A percentile compares a stretch with the other conserved stretches of the same genome.
Conservation (phyloP, 2,888 invertebrate species). For the Chymomyza amoena region DNA sequence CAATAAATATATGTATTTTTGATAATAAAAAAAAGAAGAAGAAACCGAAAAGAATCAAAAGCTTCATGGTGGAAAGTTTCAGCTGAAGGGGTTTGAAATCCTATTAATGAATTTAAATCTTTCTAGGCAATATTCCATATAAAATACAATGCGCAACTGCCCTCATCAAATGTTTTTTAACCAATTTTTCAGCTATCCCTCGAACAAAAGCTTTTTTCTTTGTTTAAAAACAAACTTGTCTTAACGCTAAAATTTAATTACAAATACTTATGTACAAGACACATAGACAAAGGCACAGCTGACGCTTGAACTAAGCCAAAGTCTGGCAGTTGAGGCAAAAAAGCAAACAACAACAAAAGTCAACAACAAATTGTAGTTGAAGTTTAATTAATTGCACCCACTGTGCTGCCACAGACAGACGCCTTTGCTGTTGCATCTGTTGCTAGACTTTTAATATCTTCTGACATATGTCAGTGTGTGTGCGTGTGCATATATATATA, state of each 20-base stretch:
- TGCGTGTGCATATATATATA: slow-evolving; percentile 7
- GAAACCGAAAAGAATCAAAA: no score
- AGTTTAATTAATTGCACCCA: slow-evolving; percentile 3
- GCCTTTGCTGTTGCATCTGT: neutral
- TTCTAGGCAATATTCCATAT: no score
- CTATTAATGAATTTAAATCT: no score
- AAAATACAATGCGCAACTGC: no score
- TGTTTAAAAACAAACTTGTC: no score
- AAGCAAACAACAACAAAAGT: neutral
- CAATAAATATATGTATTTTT: no score
- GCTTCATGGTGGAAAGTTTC: no score
- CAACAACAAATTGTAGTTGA: neutral
- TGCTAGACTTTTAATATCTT: neutral
- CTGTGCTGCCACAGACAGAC: neutral
- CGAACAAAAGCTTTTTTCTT: no score
- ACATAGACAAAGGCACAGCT: neutral
- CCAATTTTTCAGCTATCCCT: no score
- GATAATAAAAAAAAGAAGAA: no score
- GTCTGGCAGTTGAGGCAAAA: neutral
- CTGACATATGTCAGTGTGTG: slow-evolving; percentile 7
- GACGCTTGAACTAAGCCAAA: neutral
- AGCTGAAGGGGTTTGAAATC: no score
- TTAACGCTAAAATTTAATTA: neutral
- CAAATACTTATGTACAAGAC: neutral
- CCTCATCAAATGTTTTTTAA: no score